phyloP scores from a whole-genome alignment of 2,113 vertebrate genomes.

The Sitta europaea region DNA sequence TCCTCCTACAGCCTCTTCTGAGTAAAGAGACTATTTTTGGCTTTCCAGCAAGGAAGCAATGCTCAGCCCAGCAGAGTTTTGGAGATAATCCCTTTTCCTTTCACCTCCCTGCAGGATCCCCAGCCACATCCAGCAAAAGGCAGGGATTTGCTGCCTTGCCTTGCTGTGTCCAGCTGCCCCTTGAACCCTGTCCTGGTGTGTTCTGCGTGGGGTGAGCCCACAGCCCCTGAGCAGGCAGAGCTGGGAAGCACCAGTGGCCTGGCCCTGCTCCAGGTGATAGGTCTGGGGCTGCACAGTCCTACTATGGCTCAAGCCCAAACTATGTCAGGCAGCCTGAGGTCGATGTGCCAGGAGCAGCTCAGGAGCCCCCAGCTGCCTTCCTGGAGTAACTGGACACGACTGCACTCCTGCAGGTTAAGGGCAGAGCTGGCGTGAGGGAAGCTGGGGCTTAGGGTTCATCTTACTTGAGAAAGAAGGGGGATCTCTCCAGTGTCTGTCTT shows the following conservation, averaged over 20 bases:
- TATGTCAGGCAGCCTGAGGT: background rate
- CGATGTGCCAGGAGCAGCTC: background rate
- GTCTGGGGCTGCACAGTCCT: background rate
- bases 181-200: background rate
- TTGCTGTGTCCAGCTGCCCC: background rate
- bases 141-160: background rate
- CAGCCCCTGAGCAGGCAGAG: background rate
- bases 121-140: accelerated
- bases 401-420: background rate
- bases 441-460: background rate
- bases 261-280: background rate
- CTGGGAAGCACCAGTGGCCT: background rate
- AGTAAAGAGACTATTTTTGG: slow-evolving; percentile 37
- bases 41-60: background rate
- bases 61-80: background rate
- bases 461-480: background rate
- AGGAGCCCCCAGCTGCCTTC: background rate
- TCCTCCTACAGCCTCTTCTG: slow-evolving; percentile 32
- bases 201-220: accelerated
- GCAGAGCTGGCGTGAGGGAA: background rate
- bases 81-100: background rate
- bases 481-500: background rate
- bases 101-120: background rate
- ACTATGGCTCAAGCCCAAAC: background rate
- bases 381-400: background rate